Percentiles rank a stretch among this genome's conserved stretches.
These are phyloP conservation scores for Cryptus armator DNA, from an alignment of 2,888 invertebrate genomes.

Conservation along the genomic window DNA sequence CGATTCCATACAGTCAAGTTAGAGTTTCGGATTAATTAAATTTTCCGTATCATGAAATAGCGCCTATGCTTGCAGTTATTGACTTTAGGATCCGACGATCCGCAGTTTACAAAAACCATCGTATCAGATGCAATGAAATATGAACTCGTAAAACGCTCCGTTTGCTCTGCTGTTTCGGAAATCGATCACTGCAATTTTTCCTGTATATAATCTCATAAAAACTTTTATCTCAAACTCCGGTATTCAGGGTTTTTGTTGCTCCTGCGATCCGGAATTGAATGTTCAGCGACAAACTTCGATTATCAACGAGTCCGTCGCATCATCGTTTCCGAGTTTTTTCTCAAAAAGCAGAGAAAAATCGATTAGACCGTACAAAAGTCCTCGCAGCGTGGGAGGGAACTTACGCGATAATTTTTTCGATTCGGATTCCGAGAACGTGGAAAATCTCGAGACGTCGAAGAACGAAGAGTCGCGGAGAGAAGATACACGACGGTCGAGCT, in stretches of 20 bases:
- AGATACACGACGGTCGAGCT: not conserved
- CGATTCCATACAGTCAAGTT: slow-evolving; percentile 84
- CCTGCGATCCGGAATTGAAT: slow-evolving; percentile 83
- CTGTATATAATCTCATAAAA: not conserved
- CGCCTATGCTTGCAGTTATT: not conserved
- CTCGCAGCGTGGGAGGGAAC: slow-evolving; percentile 39
- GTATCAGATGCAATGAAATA: too few species aligned
- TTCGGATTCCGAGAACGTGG: not conserved
- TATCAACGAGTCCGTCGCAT: slow-evolving; percentile 50
- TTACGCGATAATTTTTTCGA: slow-evolving; percentile 30
- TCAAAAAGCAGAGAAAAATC: slow-evolving; percentile 36
- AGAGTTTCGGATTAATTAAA: slow-evolving; percentile 19
- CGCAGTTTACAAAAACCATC: too few species aligned
- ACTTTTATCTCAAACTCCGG: not conserved
- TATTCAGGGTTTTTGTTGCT: slow-evolving; percentile 86
- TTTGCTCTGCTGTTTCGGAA: not conserved
- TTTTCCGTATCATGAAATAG: slow-evolving; percentile 3
- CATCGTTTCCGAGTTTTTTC: slow-evolving; percentile 48
- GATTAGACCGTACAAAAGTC: slow-evolving; percentile 49
- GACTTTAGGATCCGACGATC: too few species aligned
- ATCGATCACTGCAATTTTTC: not conserved
- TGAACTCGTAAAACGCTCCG: too few species aligned
- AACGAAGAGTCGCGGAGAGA: not conserved
- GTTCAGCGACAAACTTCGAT: slow-evolving; percentile 73
- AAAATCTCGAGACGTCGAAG: slow-evolving; percentile 5